These are phyloP conservation scores for Drosophila siamana DNA, from an alignment of 2,888 invertebrate genomes.

Conservation along the genomic window DNA sequence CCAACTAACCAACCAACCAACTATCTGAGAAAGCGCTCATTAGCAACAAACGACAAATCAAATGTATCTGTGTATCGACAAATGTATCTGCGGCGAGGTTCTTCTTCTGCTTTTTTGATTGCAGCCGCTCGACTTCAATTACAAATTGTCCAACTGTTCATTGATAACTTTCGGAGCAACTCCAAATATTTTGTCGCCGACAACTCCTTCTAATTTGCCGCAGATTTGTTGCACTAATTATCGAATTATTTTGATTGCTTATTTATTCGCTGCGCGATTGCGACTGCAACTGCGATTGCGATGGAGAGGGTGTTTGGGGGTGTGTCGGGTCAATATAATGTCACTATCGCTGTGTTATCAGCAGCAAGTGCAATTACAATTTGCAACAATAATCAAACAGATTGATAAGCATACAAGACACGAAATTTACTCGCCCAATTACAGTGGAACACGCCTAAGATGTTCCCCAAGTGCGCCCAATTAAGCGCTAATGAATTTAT, in stretches of 20 bases:
- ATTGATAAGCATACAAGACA: background rate
- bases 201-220: constrained; percentile 8
- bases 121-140: constrained; percentile 41
- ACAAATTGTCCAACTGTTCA: constrained; percentile 28
- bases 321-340: constrained; percentile 16
- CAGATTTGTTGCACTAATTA: constrained; percentile 45
- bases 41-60: constrained; percentile 14
- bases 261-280: no score
- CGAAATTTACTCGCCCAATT: background rate
- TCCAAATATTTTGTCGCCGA: background rate
- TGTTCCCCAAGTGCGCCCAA: background rate
- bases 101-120: constrained; percentile 1
- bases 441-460: background rate
- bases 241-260: constrained; percentile 28
- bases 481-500: background rate
- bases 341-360: constrained; percentile 4
- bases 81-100: constrained; percentile 45
- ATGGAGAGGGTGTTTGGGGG: constrained; percentile 7
- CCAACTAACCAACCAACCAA: no score
- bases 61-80: constrained; percentile 41
- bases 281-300: no score
- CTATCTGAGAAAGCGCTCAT: constrained; percentile 12
- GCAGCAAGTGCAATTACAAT: constrained; percentile 7
- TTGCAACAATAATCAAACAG: background rate
- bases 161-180: constrained; percentile 25